These are phyloP conservation scores for Numida meleagris DNA, from an alignment of 2,113 vertebrate genomes.

Conservation along the genomic window DNA sequence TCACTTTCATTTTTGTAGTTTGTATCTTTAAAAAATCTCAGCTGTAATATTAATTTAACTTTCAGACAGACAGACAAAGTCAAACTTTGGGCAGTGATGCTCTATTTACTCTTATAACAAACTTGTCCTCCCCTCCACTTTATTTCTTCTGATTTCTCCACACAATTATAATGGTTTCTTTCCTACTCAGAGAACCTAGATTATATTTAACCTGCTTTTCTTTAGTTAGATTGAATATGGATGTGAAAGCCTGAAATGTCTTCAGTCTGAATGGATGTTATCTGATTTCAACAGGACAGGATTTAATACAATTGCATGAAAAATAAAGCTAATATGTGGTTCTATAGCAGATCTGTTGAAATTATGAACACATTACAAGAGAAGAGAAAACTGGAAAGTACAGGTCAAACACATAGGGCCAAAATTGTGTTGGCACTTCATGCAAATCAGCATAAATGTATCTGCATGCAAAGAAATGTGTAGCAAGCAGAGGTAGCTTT, in stretches of 20 bases:
- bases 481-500: not conserved
- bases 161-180: not conserved
- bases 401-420: constrained; percentile 21
- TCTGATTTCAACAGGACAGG: constrained; percentile 31
- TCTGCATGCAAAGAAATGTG: not conserved
- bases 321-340: constrained; percentile 40
- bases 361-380: constrained; percentile 40
- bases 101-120: constrained; percentile 35
- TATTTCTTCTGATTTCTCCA: not conserved
- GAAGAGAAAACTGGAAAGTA: constrained; percentile 40
- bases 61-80: not conserved
- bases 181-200: constrained; percentile 22
- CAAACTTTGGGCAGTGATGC: not conserved
- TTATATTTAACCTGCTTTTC: constrained; percentile 45
- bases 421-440: constrained; percentile 1
- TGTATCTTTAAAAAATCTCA: constrained; percentile 25
- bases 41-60: constrained; percentile 34
- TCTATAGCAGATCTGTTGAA: constrained; percentile 31
- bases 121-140: not conserved
- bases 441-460: not conserved
- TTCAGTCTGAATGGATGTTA: constrained; percentile 25
- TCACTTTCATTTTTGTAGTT: constrained; percentile 4
- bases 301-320: constrained; percentile 19
- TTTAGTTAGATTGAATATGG: constrained; percentile 15
- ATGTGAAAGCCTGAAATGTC: constrained; percentile 35